Base-by-base conservation (phyloP, 2,797 vertebrate genomes). In the Halcyon badia region DNA sequence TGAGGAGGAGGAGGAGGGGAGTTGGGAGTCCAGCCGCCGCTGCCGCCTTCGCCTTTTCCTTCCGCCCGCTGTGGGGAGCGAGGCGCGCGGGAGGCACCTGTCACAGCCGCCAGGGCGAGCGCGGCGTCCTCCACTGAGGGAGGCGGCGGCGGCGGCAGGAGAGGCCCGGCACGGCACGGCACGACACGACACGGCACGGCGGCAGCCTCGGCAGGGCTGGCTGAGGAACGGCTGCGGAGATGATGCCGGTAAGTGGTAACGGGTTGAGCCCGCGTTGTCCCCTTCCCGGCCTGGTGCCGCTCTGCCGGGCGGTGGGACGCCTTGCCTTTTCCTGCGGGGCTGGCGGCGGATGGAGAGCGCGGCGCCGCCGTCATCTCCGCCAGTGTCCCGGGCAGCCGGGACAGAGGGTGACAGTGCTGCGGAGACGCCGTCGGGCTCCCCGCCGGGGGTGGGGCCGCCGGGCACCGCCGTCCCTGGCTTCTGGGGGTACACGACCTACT, bases 201-300 rank as follows among this genome's bases (percentile, higher is more conserved):
- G 80, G 76, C 48, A 51, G 76, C 80, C 39, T 72, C 68, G 28
- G 90, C 28, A 49, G 39, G 54, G 57, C 26, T 72, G 49, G 48
- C 49, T 24, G 37, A 12, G 46, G 54, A 41, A 52, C 69, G 71
- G 68, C 71, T 68, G 83, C 68, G 31, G 89, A 88, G 94, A 96
- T 96, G 95, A 95, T 95, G 92, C 91, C 94, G 92, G 85, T 87
- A 85, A 93, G 90, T 75, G 44, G 61, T 25, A 44, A 42, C 54
- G 62, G 79, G 22, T 13, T 39, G 61, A 52, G 68, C 81, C 78
- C 60, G 14, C 51, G 41, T 41, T n/a, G 83, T n/a, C n/a, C 61
- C 57, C 16, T 82, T 30, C 48, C 39, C 18, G 84, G 76, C 89
- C 77, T 88, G 90, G 83, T 86, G 79, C 85, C 83, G 80, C 62